Percentiles rank a stretch among this genome's conserved stretches.
Conservation (phyloP, 2,888 invertebrate genomes). For the Amphiduros pacificus region DNA sequence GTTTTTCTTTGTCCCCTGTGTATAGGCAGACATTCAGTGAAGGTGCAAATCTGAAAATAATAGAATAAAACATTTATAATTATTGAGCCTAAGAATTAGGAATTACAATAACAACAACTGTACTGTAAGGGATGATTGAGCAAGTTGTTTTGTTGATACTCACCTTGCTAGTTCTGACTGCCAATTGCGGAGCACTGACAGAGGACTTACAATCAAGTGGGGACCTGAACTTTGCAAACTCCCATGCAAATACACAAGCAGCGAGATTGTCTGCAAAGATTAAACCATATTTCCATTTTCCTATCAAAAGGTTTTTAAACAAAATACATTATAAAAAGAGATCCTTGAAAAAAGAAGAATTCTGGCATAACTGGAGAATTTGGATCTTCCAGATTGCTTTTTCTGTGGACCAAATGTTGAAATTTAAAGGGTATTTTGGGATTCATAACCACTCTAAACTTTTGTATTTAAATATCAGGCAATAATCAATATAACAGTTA, state of each 20-base stretch:
- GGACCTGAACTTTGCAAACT: constrained; percentile 35
- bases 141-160: too few species aligned
- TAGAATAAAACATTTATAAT: background rate
- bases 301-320: too few species aligned
- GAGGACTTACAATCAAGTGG: constrained; percentile 49
- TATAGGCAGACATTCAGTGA: constrained; percentile 42
- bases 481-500: background rate
- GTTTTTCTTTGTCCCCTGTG: constrained; percentile 54
- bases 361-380: too few species aligned
- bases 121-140: background rate
- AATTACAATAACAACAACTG: background rate
- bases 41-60: constrained; percentile 53
- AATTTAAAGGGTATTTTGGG: background rate
- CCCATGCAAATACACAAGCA: constrained; percentile 43
- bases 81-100: background rate
- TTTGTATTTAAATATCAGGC: background rate
- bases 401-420: too few species aligned
- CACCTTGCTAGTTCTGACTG: constrained; percentile 50
- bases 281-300: background rate
- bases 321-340: background rate
- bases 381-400: too few species aligned
- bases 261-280: constrained; percentile 50
- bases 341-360: too few species aligned
- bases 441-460: background rate
- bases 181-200: constrained; percentile 57